Conservation (phyloP, 2,797 vertebrate genomes). For the Paramormyrops hopkinsi region DNA sequence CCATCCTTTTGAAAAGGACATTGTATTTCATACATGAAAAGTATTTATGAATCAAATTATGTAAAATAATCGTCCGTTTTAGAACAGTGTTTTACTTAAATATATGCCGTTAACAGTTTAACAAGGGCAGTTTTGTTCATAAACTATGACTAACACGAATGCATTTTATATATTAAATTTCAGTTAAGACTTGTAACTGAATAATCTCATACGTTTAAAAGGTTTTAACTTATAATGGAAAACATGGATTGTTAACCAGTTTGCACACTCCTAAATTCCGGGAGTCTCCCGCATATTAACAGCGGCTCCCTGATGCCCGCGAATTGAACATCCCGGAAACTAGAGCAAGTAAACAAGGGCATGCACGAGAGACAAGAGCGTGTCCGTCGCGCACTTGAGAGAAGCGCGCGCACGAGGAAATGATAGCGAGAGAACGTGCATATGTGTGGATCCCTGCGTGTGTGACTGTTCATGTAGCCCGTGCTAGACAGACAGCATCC, state of each 20-base stretch:
- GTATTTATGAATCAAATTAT: not conserved
- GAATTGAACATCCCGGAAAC: not conserved
- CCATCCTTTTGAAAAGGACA: not conserved
- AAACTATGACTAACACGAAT: not conserved
- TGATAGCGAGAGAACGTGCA: too few species aligned
- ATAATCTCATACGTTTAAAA: not conserved
- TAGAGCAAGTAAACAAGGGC: too few species aligned
- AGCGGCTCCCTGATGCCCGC: too few species aligned
- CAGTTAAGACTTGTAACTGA: not conserved
- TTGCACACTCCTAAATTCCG: not conserved
- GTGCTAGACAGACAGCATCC: too few species aligned
- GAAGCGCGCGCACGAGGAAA: too few species aligned
- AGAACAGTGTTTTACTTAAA: not conserved
- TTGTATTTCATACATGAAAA: not conserved
- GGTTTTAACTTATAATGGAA: not conserved
- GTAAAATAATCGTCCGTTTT: not conserved
- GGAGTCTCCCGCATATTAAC: not conserved
- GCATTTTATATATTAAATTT: not conserved
- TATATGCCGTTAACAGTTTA: not conserved
- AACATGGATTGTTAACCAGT: not conserved
- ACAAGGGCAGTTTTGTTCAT: not conserved
- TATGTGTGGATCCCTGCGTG: too few species aligned
- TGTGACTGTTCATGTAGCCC: too few species aligned
- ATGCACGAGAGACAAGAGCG: too few species aligned
- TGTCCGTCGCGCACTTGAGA: too few species aligned